Evolutionary conservation across 2,797 vertebrate species (phyloP).

Genomic region (Coranthus polyacanthus): DNA sequence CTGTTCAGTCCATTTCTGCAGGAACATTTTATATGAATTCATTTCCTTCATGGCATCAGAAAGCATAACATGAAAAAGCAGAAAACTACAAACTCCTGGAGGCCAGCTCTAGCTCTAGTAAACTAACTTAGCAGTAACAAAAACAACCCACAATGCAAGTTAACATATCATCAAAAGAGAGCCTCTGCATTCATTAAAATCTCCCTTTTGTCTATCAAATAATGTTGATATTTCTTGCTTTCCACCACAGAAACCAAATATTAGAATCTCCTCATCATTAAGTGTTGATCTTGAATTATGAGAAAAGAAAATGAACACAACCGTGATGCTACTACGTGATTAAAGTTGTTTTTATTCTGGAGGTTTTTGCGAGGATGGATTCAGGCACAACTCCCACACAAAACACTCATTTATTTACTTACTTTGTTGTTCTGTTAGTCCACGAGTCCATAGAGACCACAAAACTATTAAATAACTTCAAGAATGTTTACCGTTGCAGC

Average conservation of each 20-base stretch:
- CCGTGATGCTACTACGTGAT: too few relatives aligned
- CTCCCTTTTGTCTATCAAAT: too few relatives aligned
- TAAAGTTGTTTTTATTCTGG: too few relatives aligned
- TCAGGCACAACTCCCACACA: background rate
- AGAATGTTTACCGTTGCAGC: background rate
- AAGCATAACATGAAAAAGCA: background rate
- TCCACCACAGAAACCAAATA: too few relatives aligned
- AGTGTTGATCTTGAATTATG: background rate
- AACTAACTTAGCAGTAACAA: background rate
- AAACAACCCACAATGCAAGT: too few relatives aligned
- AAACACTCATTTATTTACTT: constrained; percentile 4
- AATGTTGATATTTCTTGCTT: too few relatives aligned
- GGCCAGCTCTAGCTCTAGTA: too few relatives aligned
- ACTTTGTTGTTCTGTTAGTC: background rate
- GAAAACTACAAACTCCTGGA: too few relatives aligned
- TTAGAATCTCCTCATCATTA: background rate
- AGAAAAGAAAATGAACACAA: background rate
- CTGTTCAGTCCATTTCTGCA: too few relatives aligned
- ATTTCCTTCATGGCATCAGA: background rate
- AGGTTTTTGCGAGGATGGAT: too few relatives aligned
- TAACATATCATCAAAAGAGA: too few relatives aligned
- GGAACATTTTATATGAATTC: background rate
- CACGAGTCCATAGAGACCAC: background rate
- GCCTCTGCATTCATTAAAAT: too few relatives aligned
- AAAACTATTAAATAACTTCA: background rate